These are phyloP conservation scores for Sebastes wilsoni DNA, from an alignment of 2,797 vertebrate species.

Conservation along the genomic window DNA sequence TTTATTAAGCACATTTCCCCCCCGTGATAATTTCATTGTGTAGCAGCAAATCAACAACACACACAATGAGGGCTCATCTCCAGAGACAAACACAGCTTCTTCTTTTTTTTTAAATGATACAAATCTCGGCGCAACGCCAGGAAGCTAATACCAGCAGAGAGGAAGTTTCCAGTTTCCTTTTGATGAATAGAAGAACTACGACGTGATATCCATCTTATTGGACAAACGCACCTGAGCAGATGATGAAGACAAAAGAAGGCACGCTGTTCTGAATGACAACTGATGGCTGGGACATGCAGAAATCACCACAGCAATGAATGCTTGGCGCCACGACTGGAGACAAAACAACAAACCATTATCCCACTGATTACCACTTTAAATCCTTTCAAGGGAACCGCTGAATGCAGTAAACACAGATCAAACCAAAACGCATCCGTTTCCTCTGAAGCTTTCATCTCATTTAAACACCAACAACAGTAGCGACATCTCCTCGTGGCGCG, in stretches of 20 bases:
- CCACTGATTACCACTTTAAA: conserved; percentile 60
- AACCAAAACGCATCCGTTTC: conserved; percentile 47
- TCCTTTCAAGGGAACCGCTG: conserved; percentile 37
- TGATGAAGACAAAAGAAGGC: neutral
- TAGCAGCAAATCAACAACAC: conserved; percentile 3
- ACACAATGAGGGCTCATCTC: conserved; percentile 26
- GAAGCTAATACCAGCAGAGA: neutral
- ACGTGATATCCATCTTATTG: neutral
- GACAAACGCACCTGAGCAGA: conserved; percentile 15
- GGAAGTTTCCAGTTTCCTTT: conserved; percentile 3
- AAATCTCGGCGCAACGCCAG: neutral
- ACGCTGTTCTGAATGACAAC: conserved; percentile 40
- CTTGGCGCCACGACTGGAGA: conserved; percentile 13
- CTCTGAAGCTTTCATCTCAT: conserved; percentile 51
- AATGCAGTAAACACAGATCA: conserved; percentile 60
- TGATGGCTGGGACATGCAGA: conserved; percentile 12
- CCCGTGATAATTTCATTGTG: conserved; percentile 5
- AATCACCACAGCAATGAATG: conserved; percentile 25
- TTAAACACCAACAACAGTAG: conserved; percentile 27
- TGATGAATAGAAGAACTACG: neutral
- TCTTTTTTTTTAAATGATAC: conserved; percentile 3
- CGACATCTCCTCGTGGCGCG: neutral
- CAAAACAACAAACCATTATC: conserved; percentile 55
- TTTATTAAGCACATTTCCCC: neutral
- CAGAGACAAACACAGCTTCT: neutral